Base-by-base conservation (phyloP, 2,113 vertebrate genomes). In the Semnornis frantzii region DNA sequence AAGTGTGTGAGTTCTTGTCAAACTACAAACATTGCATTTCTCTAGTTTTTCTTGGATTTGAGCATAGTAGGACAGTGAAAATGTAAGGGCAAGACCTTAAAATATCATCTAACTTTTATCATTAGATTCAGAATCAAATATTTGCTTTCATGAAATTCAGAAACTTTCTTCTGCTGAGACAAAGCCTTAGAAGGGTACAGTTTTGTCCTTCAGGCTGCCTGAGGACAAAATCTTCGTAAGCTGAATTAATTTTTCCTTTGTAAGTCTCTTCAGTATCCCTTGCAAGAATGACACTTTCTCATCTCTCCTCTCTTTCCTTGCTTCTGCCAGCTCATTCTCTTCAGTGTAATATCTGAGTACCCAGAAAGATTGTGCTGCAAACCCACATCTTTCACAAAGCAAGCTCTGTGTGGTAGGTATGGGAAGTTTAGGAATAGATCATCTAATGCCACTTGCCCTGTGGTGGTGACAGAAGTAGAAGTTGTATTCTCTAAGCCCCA, bases 121-220 rank as follows among this genome's bases (percentile, higher is more conserved):
- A 59, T 74, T 74, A 66, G n/a, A 15, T 85, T 94, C 66, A 85
- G 70, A 90, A 92, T 82, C 73, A 91, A 94, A 86, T 95, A 91
- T 83, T 95, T 96, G 50, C 55, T 90, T 83, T 94, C 70, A 37
- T 52, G 70, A 92, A 84, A 82, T 81, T 75, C 19, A 39, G 70
- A 91, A 95, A 75, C 54, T 72, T 91, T 66, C 50, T 91, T 71
- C 82, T 72, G 58, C 75, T 62, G 79, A 81, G 59, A 37, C 37
- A n/a, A 90, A 89, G 69, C 76, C 90, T 80, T 60, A 66, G 68
- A 73, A 85, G 31, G 62, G 72, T 80, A 28, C 91, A 85, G 48
- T 81, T 89, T 85, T 78, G 89, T 95, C 94, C 73, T 94, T 94
- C 44, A 75, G 75, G 62, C 82, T 90, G 65, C 73, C 1, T 0